Base-by-base conservation (phyloP, 2,888 invertebrate species). In the Pollenia angustigena region DNA sequence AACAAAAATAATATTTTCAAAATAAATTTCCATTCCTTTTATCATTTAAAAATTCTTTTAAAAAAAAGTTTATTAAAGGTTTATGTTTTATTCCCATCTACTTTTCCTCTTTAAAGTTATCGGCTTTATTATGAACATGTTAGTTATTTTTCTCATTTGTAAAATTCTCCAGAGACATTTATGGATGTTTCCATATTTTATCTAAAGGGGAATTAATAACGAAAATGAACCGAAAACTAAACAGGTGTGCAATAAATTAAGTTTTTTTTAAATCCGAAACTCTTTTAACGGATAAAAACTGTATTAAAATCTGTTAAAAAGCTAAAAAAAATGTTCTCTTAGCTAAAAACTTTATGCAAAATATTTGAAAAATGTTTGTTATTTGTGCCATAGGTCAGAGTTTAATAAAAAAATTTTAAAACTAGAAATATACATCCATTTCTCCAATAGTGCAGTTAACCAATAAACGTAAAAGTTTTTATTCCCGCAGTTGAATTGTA, bases 81-180 rank as follows among this genome's bases (percentile, higher is more conserved):
- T 80, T 52, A 14, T 79, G 50, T 50, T 52, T 62, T n/a, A n/a
- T 11, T 6, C 11, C 18, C 42, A 6, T 2, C n/a, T 10, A 7
- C 50, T 50, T 74, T 54, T 76, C n/a, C 9, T 66, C 4, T 62
- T 50, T 40, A 9, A 16, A 32, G 32, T 32, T 32, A 32, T 32
- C 32, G 1, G 6, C 6, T 32, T 56, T 46, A 72, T 44, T 1
- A n/a, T 56, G 32, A 44, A 58, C 56, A 58, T 12, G 18, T 12
- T 16, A 74, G 48, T 60, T 23, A 12, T n/a, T 16, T 23, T 58
- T 58, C 8, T 16, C 10, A 23, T n/a, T 54, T 9, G 23, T 42
- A 12, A n/a, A 74, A 71, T 23, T 48, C 52, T 7, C 52, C 11
- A 48, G 46, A 40, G 83, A 78, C 52, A 84, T 52, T 66, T 58